phyloP scores from a whole-genome alignment of 2,888 invertebrate genomes.

The Diadromus collaris region DNA sequence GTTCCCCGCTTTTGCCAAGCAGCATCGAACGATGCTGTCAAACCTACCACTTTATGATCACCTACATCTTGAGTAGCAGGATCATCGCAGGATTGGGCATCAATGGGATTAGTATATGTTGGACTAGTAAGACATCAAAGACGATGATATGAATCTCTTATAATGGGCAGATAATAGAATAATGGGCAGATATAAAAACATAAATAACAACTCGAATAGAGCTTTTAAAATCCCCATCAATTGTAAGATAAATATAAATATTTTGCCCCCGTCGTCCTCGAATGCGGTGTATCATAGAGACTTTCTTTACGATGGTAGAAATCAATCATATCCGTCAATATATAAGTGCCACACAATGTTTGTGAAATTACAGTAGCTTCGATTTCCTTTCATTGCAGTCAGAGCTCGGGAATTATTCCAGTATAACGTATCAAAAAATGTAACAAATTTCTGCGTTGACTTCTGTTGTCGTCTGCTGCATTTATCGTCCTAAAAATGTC shows the following conservation, averaged over 20 bases:
- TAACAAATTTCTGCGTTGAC: too few species aligned
- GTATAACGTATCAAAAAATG: too few species aligned
- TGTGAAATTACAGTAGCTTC: too few species aligned
- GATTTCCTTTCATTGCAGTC: too few species aligned
- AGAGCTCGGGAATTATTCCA: too few species aligned
- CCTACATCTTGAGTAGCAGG: constrained; percentile 1
- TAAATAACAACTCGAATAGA: neutral
- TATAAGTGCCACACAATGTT: neutral
- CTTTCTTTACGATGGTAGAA: neutral
- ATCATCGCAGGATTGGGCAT: constrained; percentile 2
- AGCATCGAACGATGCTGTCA: constrained; percentile 38
- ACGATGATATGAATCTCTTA: neutral
- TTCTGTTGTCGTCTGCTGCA: too few species aligned
- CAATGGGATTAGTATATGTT: neutral
- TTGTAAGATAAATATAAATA: neutral
- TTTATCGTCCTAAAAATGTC: too few species aligned
- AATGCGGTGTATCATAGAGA: neutral
- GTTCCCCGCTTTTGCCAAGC: constrained; percentile 51
- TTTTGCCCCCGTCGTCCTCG: neutral
- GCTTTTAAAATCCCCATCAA: neutral
- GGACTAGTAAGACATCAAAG: neutral
- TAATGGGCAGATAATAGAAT: neutral
- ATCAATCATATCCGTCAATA: neutral
- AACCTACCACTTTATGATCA: neutral
- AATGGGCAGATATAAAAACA: neutral